A percentile compares a stretch with the other conserved stretches of the same genome.
Conservation (phyloP, 2,888 invertebrate species). For the Diarsia brunnea region DNA sequence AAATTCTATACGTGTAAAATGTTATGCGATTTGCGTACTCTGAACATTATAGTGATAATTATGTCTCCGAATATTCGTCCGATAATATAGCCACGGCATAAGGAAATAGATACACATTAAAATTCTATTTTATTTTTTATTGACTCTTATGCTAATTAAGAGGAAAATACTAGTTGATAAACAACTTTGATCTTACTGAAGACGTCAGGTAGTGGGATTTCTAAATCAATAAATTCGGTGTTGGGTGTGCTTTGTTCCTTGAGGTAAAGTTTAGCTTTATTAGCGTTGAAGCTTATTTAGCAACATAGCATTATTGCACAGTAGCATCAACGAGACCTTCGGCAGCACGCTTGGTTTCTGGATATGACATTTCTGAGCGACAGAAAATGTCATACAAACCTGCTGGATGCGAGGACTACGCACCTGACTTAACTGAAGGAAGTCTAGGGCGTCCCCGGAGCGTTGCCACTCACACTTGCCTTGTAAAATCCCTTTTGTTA, state of each 20-base stretch:
- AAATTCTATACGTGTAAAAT: background rate
- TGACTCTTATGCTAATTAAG: background rate
- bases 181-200: conserved; percentile 1
- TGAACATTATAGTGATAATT: background rate
- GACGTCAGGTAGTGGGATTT: background rate
- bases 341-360: background rate
- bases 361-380: background rate
- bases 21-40: background rate
- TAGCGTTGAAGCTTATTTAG: background rate
- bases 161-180: conserved; percentile 29
- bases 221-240: background rate
- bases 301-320: too few relatives aligned
- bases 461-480: too few relatives aligned
- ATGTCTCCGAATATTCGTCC: background rate
- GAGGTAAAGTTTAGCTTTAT: background rate
- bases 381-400: background rate
- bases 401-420: too few relatives aligned
- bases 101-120: background rate
- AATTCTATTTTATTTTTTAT: conserved; percentile 10
- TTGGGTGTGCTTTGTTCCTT: background rate
- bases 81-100: conserved; percentile 5
- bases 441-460: too few relatives aligned
- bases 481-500: too few relatives aligned
- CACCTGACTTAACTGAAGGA: too few relatives aligned
- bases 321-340: background rate